Evolutionary conservation across 2,113 vertebrate genomes (phyloP).

Genomic region (Orientallactaga bullata): DNA sequence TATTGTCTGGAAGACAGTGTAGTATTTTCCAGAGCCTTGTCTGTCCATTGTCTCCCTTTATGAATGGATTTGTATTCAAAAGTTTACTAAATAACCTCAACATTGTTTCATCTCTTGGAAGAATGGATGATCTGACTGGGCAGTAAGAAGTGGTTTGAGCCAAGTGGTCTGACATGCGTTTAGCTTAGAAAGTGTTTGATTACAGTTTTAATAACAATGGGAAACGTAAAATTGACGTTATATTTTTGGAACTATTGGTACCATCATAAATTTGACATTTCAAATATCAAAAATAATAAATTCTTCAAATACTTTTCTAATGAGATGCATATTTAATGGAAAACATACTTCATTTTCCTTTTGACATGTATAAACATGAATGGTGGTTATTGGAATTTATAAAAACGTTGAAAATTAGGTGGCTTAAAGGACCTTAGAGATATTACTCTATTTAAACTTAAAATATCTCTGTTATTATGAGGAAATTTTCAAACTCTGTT

Average conservation of each 20-base stretch:
- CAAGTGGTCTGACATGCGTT: neutral
- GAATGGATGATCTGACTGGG: neutral
- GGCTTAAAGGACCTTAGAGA: constrained; percentile 15
- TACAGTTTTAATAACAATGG: neutral
- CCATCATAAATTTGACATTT: constrained; percentile 19
- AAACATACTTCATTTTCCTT: neutral
- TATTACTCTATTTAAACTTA: neutral
- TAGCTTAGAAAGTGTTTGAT: constrained; percentile 20
- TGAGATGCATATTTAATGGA: neutral
- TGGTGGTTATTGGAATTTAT: neutral
- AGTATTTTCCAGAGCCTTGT: neutral
- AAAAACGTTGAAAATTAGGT: neutral
- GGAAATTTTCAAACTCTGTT: neutral
- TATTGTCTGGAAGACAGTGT: neutral
- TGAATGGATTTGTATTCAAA: neutral
- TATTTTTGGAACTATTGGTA: neutral
- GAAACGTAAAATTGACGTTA: neutral
- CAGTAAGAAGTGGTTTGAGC: neutral
- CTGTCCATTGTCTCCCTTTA: neutral
- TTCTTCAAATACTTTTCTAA: neutral
- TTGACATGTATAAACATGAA: too few relatives aligned
- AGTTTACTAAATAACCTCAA: neutral
- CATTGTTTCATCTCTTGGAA: neutral
- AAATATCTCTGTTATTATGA: neutral
- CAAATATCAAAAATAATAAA: neutral